Base-by-base conservation (phyloP, 2,113 vertebrate genomes). In the Apus apus region DNA sequence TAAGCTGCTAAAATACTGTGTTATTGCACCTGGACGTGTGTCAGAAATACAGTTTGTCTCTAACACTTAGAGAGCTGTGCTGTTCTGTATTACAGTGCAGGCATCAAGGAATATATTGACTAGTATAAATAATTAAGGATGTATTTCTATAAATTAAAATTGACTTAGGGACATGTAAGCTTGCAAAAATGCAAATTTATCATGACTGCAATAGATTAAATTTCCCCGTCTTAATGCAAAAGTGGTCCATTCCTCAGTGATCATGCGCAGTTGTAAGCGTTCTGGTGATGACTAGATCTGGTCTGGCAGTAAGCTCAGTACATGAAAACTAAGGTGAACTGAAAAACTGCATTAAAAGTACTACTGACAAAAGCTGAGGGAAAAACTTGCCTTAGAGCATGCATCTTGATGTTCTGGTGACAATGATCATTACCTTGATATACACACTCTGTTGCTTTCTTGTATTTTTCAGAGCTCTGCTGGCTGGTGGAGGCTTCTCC, bases 401-500 rank as follows among this genome's bases (percentile, higher is more conserved):
- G 9, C 3, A 1, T 45, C 43, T 54, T n/a, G 30, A 5, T 64
- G 7, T 53, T 79, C 43, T 75, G 40, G 22, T 58, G 27, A 34
- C 20, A 54, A 21, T 13, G 26, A 29, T 14, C 9, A 50, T 30
- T 53, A 81, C 78, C 38, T 38, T 38, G 38, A 48, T 82, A 8
- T 5, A 29, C 0, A 0, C n/a, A 18, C n/a, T 85, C 34, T 58
- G 20, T 51, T 2, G 4, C 26, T 82, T 89, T 68, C 56, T 86
- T 81, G 32, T 96, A 65, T 94, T 85, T 98, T 97, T 89, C 97
- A 99, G 99, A 97, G 99, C 98, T 11, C 97, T 99, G 46, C 96
- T 99, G 94, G 99, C 99, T 72, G 99, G 99, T 38, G 99, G 99
- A 18, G 99, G 99, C 76, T 99, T 99, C 80, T 99, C 99, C 48